These are phyloP conservation scores for Adelges cooleyi DNA, from an alignment of 1,140 invertebrate genomes.

Conservation along the genomic window DNA sequence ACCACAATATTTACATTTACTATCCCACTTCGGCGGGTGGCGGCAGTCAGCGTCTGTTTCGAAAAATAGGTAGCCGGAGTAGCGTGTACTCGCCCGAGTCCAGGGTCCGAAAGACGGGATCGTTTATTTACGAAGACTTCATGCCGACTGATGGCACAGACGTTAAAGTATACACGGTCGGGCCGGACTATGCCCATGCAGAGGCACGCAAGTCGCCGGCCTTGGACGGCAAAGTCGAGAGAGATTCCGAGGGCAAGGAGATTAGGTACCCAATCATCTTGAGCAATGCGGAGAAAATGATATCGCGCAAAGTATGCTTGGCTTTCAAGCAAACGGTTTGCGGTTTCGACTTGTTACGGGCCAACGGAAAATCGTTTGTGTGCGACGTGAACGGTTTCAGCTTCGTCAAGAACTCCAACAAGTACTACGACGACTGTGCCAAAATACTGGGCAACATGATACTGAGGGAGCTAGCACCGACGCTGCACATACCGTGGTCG, in stretches of 20 bases:
- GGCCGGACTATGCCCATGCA: constrained; percentile 97
- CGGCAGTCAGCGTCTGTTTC: constrained; percentile 90
- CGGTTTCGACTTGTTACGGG: constrained; percentile 95
- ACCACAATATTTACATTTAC: constrained; percentile 99
- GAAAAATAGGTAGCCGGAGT: constrained; percentile 97
- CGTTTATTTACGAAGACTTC: constrained; percentile 99
- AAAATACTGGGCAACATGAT: constrained; percentile 95
- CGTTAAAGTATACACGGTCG: constrained; percentile 85
- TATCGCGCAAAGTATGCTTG: constrained; percentile 93
- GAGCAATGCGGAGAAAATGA: constrained; percentile 95
- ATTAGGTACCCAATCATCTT: constrained; percentile 91
- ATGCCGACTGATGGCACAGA: constrained; percentile 98
- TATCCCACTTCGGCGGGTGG: constrained; percentile 97
- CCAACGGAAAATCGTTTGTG: constrained; percentile 96
- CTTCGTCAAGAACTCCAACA: constrained; percentile 99
- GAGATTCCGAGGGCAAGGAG: constrained; percentile 97
- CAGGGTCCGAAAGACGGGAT: constrained; percentile 88
- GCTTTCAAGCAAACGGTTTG: constrained; percentile 99
- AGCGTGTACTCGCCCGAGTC: constrained; percentile 97
- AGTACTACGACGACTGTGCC: constrained; percentile 99
- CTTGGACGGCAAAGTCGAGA: constrained; percentile 94
- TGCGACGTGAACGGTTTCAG: constrained; percentile 99
- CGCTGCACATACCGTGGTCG: constrained; percentile 90
- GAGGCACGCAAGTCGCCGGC: constrained; percentile 98
- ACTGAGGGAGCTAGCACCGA: constrained; percentile 80